A percentile compares a stretch with the other conserved stretches of the same genome.
These are phyloP conservation scores for Dicyrtomina minuta DNA, from an alignment of 2,888 invertebrate species.

Conservation along the genomic window DNA sequence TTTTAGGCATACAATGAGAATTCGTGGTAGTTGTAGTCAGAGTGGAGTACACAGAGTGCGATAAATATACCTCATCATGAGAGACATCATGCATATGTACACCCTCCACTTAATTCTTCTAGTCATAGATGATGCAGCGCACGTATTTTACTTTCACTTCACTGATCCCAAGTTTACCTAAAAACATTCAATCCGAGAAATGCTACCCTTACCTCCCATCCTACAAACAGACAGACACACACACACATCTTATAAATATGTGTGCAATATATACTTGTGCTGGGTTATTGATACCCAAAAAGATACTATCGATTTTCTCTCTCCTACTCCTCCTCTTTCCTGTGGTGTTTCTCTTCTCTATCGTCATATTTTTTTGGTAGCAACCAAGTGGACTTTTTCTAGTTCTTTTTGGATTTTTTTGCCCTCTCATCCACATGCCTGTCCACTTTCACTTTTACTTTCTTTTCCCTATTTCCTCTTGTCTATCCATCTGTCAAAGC, in stretches of 20 bases:
- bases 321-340: slow-evolving; percentile 22
- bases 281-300: slow-evolving; percentile 22
- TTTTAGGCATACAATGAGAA: no score
- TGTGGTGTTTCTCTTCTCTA: not conserved
- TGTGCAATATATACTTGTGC: not conserved
- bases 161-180: no score
- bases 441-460: slow-evolving; percentile 29
- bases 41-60: no score
- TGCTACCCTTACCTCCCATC: not conserved
- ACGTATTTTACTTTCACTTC: no score
- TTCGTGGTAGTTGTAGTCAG: no score
- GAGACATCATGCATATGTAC: no score
- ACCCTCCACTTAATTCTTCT: no score
- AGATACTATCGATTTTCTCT: slow-evolving; percentile 27
- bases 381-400: slow-evolving; percentile 26
- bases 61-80: no score
- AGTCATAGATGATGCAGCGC: no score
- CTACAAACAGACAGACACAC: not conserved
- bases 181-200: not conserved
- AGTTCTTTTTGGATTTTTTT: not conserved
- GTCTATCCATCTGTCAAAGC: slow-evolving; percentile 31
- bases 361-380: slow-evolving; percentile 8
- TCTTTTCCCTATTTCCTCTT: slow-evolving; percentile 22
- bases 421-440: slow-evolving; percentile 14
- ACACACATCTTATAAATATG: not conserved